phyloP scores from a whole-genome alignment of 2,797 vertebrate genomes.

The Cheirogaleus major region DNA sequence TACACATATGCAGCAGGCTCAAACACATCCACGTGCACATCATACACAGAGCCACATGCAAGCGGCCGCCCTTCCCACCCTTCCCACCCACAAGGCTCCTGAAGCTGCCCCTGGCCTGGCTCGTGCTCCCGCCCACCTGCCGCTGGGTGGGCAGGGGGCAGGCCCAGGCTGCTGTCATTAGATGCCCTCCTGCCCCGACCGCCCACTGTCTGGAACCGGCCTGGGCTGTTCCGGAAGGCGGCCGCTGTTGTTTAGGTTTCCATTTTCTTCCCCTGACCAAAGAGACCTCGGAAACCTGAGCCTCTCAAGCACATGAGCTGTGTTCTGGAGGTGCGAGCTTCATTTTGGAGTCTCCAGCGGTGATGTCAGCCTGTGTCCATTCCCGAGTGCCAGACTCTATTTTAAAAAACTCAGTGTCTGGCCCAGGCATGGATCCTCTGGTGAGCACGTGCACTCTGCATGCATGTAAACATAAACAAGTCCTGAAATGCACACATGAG shows the following conservation, averaged over 20 bases:
- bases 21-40: neutral
- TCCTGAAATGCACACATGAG: neutral
- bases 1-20: neutral
- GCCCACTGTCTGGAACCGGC: neutral
- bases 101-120: neutral
- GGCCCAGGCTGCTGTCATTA: neutral
- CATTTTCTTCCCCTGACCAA: conserved; percentile 36
- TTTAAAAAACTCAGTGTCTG: neutral
- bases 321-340: neutral
- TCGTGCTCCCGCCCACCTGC: neutral
- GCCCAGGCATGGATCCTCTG: neutral
- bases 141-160: too few relatives aligned
- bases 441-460: neutral
- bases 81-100: neutral
- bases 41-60: neutral
- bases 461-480: neutral
- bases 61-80: neutral
- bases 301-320: neutral
- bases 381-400: conserved; percentile 38
- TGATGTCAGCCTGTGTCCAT: neutral
- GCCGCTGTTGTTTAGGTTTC: neutral
- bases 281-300: conserved; percentile 18
- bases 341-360: neutral
- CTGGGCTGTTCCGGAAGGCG: neutral
- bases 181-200: neutral